A percentile compares a stretch with the other conserved stretches of the same genome.
Evolutionary conservation across 2,888 invertebrate genomes (phyloP).

Genomic region (Meliscaeva auricollis): DNA sequence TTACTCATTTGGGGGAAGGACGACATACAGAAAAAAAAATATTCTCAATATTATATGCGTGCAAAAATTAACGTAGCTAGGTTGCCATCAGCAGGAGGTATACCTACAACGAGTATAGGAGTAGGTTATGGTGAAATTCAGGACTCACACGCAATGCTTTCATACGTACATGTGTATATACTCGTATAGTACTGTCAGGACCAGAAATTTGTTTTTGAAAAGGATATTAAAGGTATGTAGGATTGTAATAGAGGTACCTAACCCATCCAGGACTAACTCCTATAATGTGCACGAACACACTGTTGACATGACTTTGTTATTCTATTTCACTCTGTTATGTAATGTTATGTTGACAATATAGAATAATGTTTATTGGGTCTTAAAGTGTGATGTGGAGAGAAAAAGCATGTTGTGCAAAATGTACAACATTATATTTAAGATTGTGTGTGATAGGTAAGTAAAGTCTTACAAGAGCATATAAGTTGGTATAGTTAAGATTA

Average conservation of each 20-base stretch:
- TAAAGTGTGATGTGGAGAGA: background rate
- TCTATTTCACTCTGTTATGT: constrained; percentile 15
- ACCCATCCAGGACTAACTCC: too few relatives aligned
- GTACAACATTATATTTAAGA: constrained; percentile 11
- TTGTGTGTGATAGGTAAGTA: constrained; percentile 6
- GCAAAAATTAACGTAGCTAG: constrained; percentile 22
- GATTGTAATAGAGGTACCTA: too few relatives aligned
- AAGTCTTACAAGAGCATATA: background rate
- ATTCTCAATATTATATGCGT: constrained; percentile 12
- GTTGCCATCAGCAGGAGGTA: background rate
- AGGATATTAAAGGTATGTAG: background rate
- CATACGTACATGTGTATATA: background rate
- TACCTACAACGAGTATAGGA: background rate
- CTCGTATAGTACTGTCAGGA: background rate
- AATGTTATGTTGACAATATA: constrained; percentile 20
- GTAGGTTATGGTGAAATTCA: too few relatives aligned
- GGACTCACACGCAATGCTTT: constrained; percentile 10
- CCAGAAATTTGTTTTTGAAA: constrained; percentile 3
- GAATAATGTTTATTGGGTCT: constrained; percentile 35
- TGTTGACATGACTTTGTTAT: constrained; percentile 50
- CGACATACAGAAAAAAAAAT: background rate
- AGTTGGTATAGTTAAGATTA: too few relatives aligned
- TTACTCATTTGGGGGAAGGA: background rate
- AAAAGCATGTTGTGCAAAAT: constrained; percentile 12
- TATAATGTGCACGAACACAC: constrained; percentile 25